Evolutionary conservation across 2,888 invertebrate species (phyloP), one percentile per base, ranked within the genome.

Genomic region (Epirrita christyi): DNA sequence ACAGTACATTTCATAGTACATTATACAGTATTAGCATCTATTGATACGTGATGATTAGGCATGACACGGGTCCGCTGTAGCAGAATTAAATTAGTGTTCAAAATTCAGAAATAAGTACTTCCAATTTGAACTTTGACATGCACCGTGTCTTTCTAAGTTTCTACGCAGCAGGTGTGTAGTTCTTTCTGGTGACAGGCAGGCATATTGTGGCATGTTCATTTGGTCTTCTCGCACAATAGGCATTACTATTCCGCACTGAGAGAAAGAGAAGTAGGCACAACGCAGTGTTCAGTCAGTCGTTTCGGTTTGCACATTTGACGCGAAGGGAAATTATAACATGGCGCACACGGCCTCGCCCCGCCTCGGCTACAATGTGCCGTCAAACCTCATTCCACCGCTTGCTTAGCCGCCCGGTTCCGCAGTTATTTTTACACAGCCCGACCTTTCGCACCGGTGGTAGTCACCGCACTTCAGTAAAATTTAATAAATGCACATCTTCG

Each of bases 391-490:
- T 90, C 91, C 91, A 86, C 84, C 82, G 87, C 86, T 88, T 88
- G 87, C 86, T 88, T 88, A 87, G 89, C 87, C 83, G 88, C 88
- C 83, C 86, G 87, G 87, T 91, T 90, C 90, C 91, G 92, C 90
- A 88, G 90, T 90, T 92, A 92, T 92, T 91, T 92, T 91, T 92
- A 92, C 92, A 90, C 91, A 88, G 86, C 79, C 87, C 90, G 89
- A 91, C 90, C 91, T 91, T 90, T 91, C 89, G 90, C 91, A 92
- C 88, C 91, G 88, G 82, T 89, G 86, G 86, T 88, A 89, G 85
- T 86, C 87, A 90, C 88, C 83, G 83, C 89, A 90, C 89, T 88
- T 82, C 81, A 81, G 77, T 78, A 78, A 76, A 77, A 79, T 82
- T 80, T 77, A 76, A 36, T 81, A 76, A 78, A 77, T 72, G 74